These are phyloP conservation scores for Callaeas wilsoni DNA, from an alignment of 2,113 vertebrate species.

Conservation along the genomic window DNA sequence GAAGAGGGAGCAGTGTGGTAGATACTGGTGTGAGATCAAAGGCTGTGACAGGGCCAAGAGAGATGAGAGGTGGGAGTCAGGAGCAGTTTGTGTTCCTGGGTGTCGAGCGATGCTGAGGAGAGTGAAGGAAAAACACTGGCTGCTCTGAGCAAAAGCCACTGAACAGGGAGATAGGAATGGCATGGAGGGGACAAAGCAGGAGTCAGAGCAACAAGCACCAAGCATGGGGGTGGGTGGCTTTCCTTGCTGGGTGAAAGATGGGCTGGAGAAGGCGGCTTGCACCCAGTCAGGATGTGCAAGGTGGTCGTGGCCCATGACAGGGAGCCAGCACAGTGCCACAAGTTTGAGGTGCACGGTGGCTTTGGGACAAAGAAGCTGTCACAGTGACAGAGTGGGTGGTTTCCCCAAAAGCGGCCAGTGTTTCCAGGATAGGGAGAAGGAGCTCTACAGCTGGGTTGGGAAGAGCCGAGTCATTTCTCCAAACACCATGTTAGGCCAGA, in stretches of 20 bases:
- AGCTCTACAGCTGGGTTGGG: not conserved
- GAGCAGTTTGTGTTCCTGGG: not conserved
- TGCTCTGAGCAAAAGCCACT: not conserved
- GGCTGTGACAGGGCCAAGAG: not conserved
- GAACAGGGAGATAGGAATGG: not conserved
- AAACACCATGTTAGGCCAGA: accelerated
- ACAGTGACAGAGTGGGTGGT: not conserved
- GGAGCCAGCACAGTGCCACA: not conserved
- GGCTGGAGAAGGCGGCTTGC: not conserved
- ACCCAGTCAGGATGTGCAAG: not conserved
- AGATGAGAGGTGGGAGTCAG: not conserved
- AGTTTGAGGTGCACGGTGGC: not conserved
- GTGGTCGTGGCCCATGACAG: not conserved
- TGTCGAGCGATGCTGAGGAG: not conserved
- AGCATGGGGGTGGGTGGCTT: accelerated
- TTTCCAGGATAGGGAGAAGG: not conserved
- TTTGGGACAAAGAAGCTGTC: not conserved
- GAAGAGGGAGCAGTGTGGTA: not conserved
- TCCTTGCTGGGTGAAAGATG: not conserved
- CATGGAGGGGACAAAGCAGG: not conserved
- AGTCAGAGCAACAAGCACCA: not conserved
- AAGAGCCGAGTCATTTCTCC: not conserved
- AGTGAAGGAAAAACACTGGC: not conserved
- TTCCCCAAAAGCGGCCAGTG: not conserved
- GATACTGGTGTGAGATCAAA: not conserved